These are phyloP conservation scores for Apocrypta bakeri DNA, from an alignment of 1,140 invertebrate genomes.

Conservation along the genomic window DNA sequence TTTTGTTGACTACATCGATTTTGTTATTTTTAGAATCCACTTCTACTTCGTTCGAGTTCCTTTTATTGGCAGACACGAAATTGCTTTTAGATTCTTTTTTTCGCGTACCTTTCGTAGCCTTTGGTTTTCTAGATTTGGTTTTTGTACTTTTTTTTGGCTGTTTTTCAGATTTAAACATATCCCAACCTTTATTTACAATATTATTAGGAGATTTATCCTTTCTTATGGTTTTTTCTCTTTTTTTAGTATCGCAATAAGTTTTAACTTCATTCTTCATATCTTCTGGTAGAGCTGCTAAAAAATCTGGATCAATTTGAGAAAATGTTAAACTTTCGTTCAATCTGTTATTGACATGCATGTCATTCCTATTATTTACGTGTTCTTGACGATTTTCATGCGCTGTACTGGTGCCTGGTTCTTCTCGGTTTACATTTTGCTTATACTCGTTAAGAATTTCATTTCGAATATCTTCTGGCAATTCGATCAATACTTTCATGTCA, in stretches of 20 bases:
- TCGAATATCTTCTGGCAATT: slow-evolving; percentile 78
- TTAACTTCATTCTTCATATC: slow-evolving; percentile 73
- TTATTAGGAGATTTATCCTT: slow-evolving; percentile 44
- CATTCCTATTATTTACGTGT: not conserved
- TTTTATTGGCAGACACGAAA: not conserved
- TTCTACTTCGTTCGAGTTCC: not conserved
- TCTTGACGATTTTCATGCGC: slow-evolving; percentile 19
- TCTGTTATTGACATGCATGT: not conserved
- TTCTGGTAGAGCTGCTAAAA: slow-evolving; percentile 74
- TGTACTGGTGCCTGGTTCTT: slow-evolving; percentile 7
- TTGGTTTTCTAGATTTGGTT: slow-evolving; percentile 48
- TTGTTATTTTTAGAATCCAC: not conserved
- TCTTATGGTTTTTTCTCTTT: slow-evolving; percentile 65
- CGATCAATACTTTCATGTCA: slow-evolving; percentile 76
- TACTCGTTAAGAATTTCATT: slow-evolving; percentile 79
- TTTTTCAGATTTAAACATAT: slow-evolving; percentile 56
- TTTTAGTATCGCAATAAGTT: slow-evolving; percentile 74
- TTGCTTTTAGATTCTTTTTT: slow-evolving; percentile 43
- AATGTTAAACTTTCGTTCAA: slow-evolving; percentile 61
- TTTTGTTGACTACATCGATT: not conserved
- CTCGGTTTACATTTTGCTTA: slow-evolving; percentile 57
- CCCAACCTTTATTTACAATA: slow-evolving; percentile 47
- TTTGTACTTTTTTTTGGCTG: slow-evolving; percentile 48
- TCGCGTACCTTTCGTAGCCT: slow-evolving; percentile 17
- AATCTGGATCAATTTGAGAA: slow-evolving; percentile 73